These are phyloP conservation scores for Cyphomyrus plagiostoma DNA, from an alignment of 2,113 vertebrate genomes.

Conservation along the genomic window DNA sequence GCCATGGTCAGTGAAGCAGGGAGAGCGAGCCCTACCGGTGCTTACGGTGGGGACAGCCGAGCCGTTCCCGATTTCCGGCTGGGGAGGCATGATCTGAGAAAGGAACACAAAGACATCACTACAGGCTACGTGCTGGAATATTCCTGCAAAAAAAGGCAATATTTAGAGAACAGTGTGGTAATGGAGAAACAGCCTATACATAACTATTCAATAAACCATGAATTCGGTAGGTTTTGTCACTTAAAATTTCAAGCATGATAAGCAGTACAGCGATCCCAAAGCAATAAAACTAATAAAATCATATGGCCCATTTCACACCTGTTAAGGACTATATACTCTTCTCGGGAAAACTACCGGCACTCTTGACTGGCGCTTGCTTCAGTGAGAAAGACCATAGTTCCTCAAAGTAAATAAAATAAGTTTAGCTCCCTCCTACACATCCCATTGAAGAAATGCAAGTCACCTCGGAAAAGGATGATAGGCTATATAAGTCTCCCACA, in stretches of 20 bases:
- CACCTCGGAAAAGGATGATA: not conserved
- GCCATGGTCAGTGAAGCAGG: not conserved
- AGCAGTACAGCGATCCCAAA: not conserved
- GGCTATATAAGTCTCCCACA: not conserved
- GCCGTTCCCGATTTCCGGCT: slow-evolving; percentile 63
- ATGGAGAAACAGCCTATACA: not conserved
- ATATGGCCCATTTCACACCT: not conserved
- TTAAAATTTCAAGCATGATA: not conserved
- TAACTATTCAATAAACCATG: not conserved
- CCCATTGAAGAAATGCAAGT: not conserved
- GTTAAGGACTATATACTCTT: not conserved
- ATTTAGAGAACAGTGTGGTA: not conserved
- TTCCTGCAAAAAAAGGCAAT: not conserved
- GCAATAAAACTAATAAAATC: not conserved
- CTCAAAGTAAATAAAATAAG: not conserved
- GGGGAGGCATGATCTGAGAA: slow-evolving; percentile 76
- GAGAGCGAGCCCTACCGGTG: not conserved
- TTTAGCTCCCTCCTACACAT: slow-evolving; percentile 12
- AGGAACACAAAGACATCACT: not conserved
- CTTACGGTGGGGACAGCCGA: slow-evolving; percentile 50
- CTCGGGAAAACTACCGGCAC: not conserved
- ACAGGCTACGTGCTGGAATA: not conserved
- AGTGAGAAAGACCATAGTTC: not conserved
- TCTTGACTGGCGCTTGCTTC: not conserved
- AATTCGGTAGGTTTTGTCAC: not conserved